These are phyloP conservation scores for Oreocharis arfaki DNA, from an alignment of 2,113 vertebrate genomes.

Conservation along the genomic window DNA sequence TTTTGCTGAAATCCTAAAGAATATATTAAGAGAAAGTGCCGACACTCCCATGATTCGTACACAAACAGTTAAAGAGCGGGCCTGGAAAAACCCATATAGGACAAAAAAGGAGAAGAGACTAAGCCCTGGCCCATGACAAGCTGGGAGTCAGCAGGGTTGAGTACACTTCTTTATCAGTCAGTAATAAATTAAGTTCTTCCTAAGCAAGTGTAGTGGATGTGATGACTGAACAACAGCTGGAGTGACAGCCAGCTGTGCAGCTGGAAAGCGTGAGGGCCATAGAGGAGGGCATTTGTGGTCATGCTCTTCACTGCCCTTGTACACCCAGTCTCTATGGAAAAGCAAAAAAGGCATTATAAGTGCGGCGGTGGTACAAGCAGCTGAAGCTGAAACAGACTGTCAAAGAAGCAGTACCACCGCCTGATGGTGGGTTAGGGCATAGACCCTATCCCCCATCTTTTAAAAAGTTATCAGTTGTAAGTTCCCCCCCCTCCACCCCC, in stretches of 20 bases:
- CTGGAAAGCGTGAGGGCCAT: neutral
- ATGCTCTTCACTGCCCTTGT: neutral
- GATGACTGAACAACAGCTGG: neutral
- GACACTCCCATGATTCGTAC: neutral
- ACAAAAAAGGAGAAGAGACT: neutral
- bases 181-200: neutral
- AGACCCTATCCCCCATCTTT: too few species aligned
- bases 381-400: too few species aligned
- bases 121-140: fast-evolving
- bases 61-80: neutral
- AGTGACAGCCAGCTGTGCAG: neutral
- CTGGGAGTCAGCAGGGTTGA: fast-evolving
- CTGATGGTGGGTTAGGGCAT: too few species aligned
- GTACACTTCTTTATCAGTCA: neutral
- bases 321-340: neutral
- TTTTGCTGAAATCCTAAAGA: neutral
- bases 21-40: neutral
- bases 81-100: neutral
- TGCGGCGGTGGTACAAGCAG: too few species aligned
- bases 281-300: neutral
- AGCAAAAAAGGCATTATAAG: neutral
- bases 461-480: too few species aligned
- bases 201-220: neutral
- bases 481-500: too few species aligned
- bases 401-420: too few species aligned